Conservation (phyloP, 1,140 invertebrate genomes). For the Bombus impatiens region DNA sequence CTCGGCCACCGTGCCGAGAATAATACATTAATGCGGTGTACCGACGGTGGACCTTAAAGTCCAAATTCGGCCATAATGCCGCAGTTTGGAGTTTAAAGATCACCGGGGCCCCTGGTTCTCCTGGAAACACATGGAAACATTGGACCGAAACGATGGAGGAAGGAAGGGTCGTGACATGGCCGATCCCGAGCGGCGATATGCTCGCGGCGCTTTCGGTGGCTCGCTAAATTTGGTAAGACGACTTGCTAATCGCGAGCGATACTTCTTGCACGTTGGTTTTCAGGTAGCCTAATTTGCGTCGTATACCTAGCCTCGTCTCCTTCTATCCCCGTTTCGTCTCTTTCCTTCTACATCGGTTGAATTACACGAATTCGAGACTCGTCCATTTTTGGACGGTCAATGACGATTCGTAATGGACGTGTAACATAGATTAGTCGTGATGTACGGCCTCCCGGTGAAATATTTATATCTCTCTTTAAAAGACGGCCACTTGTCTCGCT, state of each 20-base stretch:
- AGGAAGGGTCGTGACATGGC: slow-evolving; percentile 55
- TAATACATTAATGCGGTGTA: slow-evolving; percentile 48
- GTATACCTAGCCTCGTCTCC: slow-evolving; percentile 29
- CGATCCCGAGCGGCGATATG: slow-evolving; percentile 47
- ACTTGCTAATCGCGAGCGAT: slow-evolving; percentile 59
- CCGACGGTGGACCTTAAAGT: slow-evolving; percentile 3
- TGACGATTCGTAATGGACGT: slow-evolving; percentile 45
- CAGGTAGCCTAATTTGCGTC: slow-evolving; percentile 61
- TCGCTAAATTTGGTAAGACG: slow-evolving; percentile 61
- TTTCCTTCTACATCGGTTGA: not conserved
- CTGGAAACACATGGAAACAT: slow-evolving; percentile 43
- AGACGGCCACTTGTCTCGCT: not conserved
- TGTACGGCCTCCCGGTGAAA: slow-evolving; percentile 39
- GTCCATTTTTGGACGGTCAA: slow-evolving; percentile 47
- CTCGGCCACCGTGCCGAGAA: slow-evolving; percentile 20
- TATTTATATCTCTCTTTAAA: slow-evolving; percentile 46
- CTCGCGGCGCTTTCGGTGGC: slow-evolving; percentile 43
- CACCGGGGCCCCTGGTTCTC: slow-evolving; percentile 15
- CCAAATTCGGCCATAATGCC: slow-evolving; percentile 50
- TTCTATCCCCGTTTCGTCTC: not conserved
- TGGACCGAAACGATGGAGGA: not conserved
- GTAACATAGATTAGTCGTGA: slow-evolving; percentile 53
- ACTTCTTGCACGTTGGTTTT: slow-evolving; percentile 56
- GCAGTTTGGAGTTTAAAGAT: slow-evolving; percentile 54
- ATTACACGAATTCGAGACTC: slow-evolving; percentile 27